Evolutionary conservation across 1,140 invertebrate species (phyloP).

Genomic region (Solen grandis): DNA sequence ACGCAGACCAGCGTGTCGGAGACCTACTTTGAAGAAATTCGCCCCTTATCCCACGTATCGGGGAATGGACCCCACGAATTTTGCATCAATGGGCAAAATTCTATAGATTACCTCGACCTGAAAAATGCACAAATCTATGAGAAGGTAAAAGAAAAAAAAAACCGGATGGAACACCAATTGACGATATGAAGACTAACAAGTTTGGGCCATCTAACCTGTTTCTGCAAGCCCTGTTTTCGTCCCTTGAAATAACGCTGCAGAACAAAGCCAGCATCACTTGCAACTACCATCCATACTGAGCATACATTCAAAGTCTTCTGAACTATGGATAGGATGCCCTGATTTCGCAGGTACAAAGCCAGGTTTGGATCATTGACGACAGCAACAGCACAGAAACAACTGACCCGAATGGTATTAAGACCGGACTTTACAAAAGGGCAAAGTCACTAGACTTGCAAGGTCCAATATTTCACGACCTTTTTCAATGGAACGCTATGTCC

Average conservation of each 20-base stretch:
- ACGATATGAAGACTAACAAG: not conserved
- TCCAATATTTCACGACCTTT: conserved; percentile 19
- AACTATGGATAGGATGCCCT: not conserved
- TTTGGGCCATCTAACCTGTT: conserved; percentile 3
- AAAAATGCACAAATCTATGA: conserved; percentile 1
- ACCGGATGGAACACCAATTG: not conserved
- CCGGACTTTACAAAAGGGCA: not conserved
- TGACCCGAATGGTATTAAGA: not conserved
- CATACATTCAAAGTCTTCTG: not conserved
- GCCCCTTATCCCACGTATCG: not conserved
- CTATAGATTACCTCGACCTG: not conserved
- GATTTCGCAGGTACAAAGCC: not conserved
- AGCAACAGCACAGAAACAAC: not conserved
- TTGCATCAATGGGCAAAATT: not conserved
- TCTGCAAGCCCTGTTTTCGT: conserved; percentile 16
- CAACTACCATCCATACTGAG: conserved; percentile 6
- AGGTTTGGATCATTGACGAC: not conserved
- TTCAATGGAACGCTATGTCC: not conserved
- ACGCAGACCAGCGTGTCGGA: not conserved
- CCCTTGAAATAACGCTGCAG: not conserved
- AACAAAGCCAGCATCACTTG: conserved; percentile 13
- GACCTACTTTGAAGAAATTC: not conserved
- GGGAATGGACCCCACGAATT: not conserved
- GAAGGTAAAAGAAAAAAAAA: conserved; percentile 1
- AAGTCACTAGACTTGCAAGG: conserved; percentile 4